A percentile compares a stretch with the other conserved stretches of the same genome.
phyloP scores from a whole-genome alignment of 2,797 vertebrate species.

The Cirrhinus molitorella region DNA sequence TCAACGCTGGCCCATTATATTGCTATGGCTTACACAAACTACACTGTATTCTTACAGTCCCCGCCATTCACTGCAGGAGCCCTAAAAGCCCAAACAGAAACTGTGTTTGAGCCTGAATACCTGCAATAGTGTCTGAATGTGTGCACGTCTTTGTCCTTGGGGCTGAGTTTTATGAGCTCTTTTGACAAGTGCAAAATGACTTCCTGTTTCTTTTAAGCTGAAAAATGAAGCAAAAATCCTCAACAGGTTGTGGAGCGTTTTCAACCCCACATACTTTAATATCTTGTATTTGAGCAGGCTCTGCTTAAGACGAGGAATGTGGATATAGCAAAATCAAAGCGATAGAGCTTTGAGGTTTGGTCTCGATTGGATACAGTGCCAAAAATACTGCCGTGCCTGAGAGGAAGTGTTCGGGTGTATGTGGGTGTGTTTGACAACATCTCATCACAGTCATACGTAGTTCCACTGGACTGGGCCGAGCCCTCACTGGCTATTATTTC shows the following conservation, averaged over 20 bases:
- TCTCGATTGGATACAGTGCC: constrained; percentile 1
- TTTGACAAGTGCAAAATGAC: constrained; percentile 41
- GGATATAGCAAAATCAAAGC: background rate
- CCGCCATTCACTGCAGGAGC: background rate
- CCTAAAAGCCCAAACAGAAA: background rate
- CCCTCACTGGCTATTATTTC: constrained; percentile 75
- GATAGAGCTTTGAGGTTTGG: background rate
- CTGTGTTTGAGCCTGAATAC: constrained; percentile 9
- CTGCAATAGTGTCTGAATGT: constrained; percentile 18
- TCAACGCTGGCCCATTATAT: background rate
- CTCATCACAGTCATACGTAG: constrained; percentile 65
- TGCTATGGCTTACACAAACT: background rate
- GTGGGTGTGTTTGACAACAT: constrained; percentile 54
- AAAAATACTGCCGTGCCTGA: background rate
- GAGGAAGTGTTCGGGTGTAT: background rate
- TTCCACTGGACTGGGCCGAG: constrained; percentile 67
- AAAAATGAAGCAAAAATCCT: constrained; percentile 4
- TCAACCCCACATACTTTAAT: constrained; percentile 20
- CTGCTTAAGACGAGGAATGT: constrained; percentile 1
- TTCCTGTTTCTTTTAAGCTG: constrained; percentile 24
- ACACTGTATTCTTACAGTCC: background rate
- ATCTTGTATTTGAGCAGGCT: constrained; percentile 21
- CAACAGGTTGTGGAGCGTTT: constrained; percentile 11
- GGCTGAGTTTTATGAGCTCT: constrained; percentile 31
- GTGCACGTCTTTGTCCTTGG: constrained; percentile 24